These are phyloP conservation scores for Volucella zonaria DNA, from an alignment of 2,888 invertebrate genomes.

Conservation along the genomic window DNA sequence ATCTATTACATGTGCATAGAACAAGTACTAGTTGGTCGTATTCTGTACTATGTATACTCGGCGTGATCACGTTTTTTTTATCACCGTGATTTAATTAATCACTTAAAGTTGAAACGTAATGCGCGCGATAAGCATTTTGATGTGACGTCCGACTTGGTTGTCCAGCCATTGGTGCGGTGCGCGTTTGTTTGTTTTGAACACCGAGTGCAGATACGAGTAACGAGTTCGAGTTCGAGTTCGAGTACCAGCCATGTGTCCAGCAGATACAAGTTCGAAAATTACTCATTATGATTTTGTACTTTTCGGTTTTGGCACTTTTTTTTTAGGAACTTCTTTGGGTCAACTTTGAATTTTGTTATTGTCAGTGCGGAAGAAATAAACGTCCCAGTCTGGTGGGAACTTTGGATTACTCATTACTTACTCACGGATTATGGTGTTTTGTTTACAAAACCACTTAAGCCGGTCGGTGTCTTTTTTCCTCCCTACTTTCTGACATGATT, in stretches of 20 bases:
- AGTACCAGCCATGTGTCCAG: slow-evolving; percentile 37
- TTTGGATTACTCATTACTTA: slow-evolving; percentile 28
- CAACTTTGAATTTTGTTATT: background rate
- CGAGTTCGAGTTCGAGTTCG: background rate
- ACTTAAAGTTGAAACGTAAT: slow-evolving; percentile 57
- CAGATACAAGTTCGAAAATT: slow-evolving; percentile 14
- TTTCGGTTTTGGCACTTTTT: slow-evolving; percentile 42
- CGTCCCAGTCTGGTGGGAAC: slow-evolving; percentile 43
- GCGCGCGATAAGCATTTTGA: slow-evolving; percentile 54
- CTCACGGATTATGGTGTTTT: slow-evolving; percentile 46
- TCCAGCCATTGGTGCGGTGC: background rate
- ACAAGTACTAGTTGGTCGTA: background rate
- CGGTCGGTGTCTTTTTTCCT: slow-evolving; percentile 54
- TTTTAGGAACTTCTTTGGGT: slow-evolving; percentile 29
- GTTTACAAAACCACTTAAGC: slow-evolving; percentile 68
- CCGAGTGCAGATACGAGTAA: too few relatives aligned
- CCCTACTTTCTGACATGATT: slow-evolving; percentile 52
- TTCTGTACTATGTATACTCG: background rate
- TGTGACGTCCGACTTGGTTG: slow-evolving; percentile 31
- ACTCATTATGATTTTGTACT: slow-evolving; percentile 32
- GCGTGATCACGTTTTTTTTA: slow-evolving; percentile 59
- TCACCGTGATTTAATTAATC: slow-evolving; percentile 66
- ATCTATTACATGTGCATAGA: background rate
- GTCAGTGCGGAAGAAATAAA: slow-evolving; percentile 14
- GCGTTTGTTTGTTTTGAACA: background rate